phyloP scores from a whole-genome alignment of 1,140 invertebrate species.

The Vanessa tameamea region DNA sequence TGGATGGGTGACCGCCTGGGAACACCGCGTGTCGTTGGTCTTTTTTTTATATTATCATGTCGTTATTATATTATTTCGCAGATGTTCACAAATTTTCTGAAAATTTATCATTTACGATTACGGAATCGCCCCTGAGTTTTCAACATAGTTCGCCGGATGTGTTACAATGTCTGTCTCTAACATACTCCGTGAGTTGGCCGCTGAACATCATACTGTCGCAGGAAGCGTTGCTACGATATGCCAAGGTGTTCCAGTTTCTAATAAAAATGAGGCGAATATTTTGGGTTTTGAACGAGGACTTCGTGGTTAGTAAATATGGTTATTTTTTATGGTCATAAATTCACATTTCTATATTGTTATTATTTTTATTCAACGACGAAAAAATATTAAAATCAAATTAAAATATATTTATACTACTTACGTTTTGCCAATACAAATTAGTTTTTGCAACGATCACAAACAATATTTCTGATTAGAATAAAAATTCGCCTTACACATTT shows the following conservation, averaged over 20 bases:
- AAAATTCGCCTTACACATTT: slow-evolving; percentile 16
- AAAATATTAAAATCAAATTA: no score
- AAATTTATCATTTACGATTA: slow-evolving; percentile 82
- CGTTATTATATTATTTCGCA: slow-evolving; percentile 42
- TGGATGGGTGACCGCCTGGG: slow-evolving; percentile 46
- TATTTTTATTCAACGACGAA: no score
- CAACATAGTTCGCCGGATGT: slow-evolving; percentile 84
- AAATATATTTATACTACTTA: no score
- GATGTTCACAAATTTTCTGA: slow-evolving; percentile 81
- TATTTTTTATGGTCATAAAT: background rate
- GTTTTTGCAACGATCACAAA: no score
- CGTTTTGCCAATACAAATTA: no score
- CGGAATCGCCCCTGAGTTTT: slow-evolving; percentile 81
- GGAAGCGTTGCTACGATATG: slow-evolving; percentile 85
- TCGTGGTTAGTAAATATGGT: slow-evolving; percentile 78
- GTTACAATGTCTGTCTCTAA: slow-evolving; percentile 84
- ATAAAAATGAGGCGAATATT: slow-evolving; percentile 87
- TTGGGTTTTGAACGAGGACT: slow-evolving; percentile 86
- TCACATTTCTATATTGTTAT: background rate
- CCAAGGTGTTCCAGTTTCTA: slow-evolving; percentile 87
- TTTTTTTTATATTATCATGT: slow-evolving; percentile 24
- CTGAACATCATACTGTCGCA: slow-evolving; percentile 88
- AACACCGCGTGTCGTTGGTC: slow-evolving; percentile 44
- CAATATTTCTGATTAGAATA: no score
- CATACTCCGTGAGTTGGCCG: slow-evolving; percentile 87